Evolutionary conservation across 2,797 vertebrate genomes (phyloP), one percentile per base, ranked within the genome.

Genomic region (Platyrinchus mystaceus): DNA sequence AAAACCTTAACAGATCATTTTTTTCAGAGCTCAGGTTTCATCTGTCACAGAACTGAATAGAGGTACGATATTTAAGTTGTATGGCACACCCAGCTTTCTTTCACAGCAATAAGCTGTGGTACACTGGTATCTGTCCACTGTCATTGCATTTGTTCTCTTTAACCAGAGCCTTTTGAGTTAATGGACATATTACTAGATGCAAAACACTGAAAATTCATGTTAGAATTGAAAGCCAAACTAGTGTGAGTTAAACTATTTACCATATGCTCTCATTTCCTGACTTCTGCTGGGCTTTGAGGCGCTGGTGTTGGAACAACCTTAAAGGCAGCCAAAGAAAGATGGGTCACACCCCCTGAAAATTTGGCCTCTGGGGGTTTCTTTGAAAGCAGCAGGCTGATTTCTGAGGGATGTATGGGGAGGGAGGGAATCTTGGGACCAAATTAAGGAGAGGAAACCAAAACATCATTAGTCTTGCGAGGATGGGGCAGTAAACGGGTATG

Each of bases 251-350:
- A 94, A 89, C 73, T 95, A 32, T 93, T 96, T 95, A 91, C 92
- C 93, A 92, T 93, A 93, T 95, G 92, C 44, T 94, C 89, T 96
- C 93, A 96, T 95, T 96, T 96, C 96, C 96, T 96, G 95, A 86
- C 85, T 94, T 92, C 73, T 86, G 87, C 89, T 95, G 84, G 43
- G 66, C 59, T 91, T 14, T 15, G 73, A 93, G 93, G 79, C 76
- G 66, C 50, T 92, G 41, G 36, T 68, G 34, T 63, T 96, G 91
- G 82, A 86, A 73, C 0, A 0, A 59, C 67, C 41, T 94, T 84
- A 95, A 95, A 97, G 82, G 63, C 76, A 81, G 50, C 69, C 76
- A 75, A 49, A 67, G 47, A 85, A 95, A 79, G 47, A 78, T 75
- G 58, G 84, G 60, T 85, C 89, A 94, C 43, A 77, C 30, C 47